phyloP scores from a whole-genome alignment of 2,888 invertebrate genomes.

The Subacronicta megacephala region DNA sequence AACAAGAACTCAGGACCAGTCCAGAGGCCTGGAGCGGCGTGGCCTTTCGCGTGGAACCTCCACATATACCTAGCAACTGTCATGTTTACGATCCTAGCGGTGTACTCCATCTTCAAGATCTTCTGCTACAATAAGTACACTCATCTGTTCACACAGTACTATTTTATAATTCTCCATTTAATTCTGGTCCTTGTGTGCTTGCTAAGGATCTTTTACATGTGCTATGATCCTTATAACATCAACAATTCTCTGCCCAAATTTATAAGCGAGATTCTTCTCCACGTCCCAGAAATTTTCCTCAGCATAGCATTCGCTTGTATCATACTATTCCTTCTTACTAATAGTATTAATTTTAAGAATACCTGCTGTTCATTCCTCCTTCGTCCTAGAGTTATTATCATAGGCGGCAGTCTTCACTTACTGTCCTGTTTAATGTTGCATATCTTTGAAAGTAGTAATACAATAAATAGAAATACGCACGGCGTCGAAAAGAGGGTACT shows the following conservation, averaged over 20 bases:
- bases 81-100: constrained; percentile 95
- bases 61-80: constrained; percentile 96
- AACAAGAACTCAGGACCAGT: constrained; percentile 77
- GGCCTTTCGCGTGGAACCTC: constrained; percentile 97
- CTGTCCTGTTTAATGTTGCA: constrained; percentile 95
- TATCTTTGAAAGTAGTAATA: constrained; percentile 91
- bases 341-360: constrained; percentile 93
- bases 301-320: constrained; percentile 97
- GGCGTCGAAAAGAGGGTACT: constrained; percentile 90
- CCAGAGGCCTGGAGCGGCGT: constrained; percentile 90
- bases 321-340: constrained; percentile 95
- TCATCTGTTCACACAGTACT: constrained; percentile 95
- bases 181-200: constrained; percentile 95
- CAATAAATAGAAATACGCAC: constrained; percentile 81
- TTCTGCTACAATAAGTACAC: constrained; percentile 96
- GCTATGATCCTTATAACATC: constrained; percentile 98
- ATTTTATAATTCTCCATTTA: constrained; percentile 95
- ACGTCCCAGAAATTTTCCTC: constrained; percentile 95
- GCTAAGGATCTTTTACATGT: constrained; percentile 95
- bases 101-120: constrained; percentile 96
- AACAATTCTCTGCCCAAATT: constrained; percentile 93
- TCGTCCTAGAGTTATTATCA: constrained; percentile 93
- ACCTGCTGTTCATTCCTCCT: constrained; percentile 92
- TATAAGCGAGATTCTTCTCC: constrained; percentile 94
- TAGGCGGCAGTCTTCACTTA: constrained; percentile 94